Base-by-base conservation (phyloP, 2,888 invertebrate genomes). In the Eumerus sabulonum region DNA sequence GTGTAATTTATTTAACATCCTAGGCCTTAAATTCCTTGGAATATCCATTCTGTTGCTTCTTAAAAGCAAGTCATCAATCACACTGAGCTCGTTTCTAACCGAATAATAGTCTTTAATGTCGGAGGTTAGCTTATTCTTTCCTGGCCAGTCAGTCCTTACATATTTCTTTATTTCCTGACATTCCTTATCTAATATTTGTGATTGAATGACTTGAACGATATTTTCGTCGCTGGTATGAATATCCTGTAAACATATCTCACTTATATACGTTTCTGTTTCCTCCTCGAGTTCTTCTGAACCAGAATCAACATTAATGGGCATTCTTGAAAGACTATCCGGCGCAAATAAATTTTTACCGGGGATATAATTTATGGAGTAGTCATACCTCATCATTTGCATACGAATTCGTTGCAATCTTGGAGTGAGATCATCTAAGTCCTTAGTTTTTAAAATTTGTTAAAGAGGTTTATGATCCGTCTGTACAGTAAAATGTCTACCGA, bases 291-390 rank as follows among this genome's bases (percentile, higher is more conserved):
- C 51, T 40, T 62, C 62, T 17, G 44, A 13, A 2, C 16, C 51
- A 0, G 17, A 44, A 35, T 4, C 18, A 44, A 42, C 50, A 14
- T 62, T 18, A 16, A 62, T 42, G 9, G 51, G 51, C 42, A 42
- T 50, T 62, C 50, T 62, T n/a, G 48, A 60, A 40, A 40, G 40
- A 40, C 40, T 56, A 56, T 36, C 59, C 13, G 47, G 59, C 17
- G 17, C 45, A 17, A 47, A 36, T 7, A 47, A 36, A 47, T 59
- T 59, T 36, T 59, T 59, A n/a, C 45, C 59, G 12, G 59, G 36
- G 9, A 59, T 17, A 19, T 45, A 59, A 47, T 9, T 47, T 36
- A n/a, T n/a, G n/a, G n/a, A n/a, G 18, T 47, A 59, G 36, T 47
- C 17, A 59, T 17, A 59, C 16, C 45, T 36, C 35, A 59, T 59